Evolutionary conservation across 2,888 invertebrate genomes (phyloP).

Genomic region (Ferdinandea cuprea): DNA sequence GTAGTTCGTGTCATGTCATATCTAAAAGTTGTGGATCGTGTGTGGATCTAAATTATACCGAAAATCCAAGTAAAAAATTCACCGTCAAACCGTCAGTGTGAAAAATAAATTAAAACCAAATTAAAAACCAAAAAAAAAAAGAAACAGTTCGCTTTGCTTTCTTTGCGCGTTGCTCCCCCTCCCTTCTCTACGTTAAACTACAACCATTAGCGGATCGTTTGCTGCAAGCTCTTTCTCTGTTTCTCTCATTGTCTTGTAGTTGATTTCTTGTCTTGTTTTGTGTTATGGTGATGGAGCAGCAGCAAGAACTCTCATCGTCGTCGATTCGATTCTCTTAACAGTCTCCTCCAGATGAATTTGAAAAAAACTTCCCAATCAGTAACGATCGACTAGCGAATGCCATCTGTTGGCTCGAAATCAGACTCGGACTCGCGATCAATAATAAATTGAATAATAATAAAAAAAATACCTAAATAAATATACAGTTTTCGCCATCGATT

Average conservation of each 20-base stretch:
- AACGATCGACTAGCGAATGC: conserved; percentile 64
- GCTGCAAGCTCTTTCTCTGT: conserved; percentile 34
- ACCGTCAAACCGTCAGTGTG: conserved; percentile 30
- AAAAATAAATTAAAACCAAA: conserved; percentile 19
- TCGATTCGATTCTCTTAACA: conserved; percentile 50
- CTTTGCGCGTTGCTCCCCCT: conserved; percentile 25
- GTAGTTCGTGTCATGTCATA: conserved; percentile 12
- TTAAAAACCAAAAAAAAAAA: conserved; percentile 15
- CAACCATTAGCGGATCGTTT: conserved; percentile 2
- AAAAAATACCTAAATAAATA: neutral
- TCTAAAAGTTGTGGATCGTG: conserved; percentile 49
- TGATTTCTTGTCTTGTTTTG: conserved; percentile 50
- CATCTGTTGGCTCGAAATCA: conserved; percentile 49
- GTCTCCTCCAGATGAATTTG: conserved; percentile 35
- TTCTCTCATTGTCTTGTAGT: conserved; percentile 35
- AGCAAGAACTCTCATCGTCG: neutral
- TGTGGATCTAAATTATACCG: conserved; percentile 13
- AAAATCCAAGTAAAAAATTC: conserved; percentile 28
- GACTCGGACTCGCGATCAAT: conserved; percentile 35
- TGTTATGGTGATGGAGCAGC: conserved; percentile 32
- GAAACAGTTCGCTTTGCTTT: conserved; percentile 62
- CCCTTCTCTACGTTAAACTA: too few species aligned
- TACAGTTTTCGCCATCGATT: conserved; percentile 19
- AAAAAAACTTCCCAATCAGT: conserved; percentile 63
- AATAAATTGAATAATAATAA: too few species aligned